Evolutionary conservation across 2,113 vertebrate species (phyloP), one percentile per base, ranked within the genome.

Genomic region (Candoia aspera): DNA sequence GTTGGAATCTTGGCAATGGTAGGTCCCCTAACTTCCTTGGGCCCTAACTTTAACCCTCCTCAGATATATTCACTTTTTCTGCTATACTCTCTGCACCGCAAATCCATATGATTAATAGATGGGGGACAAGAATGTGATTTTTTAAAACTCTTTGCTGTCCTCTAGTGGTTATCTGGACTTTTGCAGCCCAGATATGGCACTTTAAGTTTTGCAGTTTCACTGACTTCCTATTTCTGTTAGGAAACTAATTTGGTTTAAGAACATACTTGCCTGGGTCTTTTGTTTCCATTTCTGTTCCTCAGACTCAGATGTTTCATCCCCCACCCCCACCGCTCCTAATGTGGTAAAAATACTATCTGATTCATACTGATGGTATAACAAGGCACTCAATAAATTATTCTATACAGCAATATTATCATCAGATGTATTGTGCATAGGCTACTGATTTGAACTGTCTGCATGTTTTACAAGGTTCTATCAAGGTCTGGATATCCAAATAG

Each of bases 191-290:
- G 54, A 73, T 49, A 90, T 10, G 8, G 54, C 17, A 90, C 19
- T 79, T 37, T 79, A 37, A 37, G 17, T 79, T 79, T 79, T 79
- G 68, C n/a, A 19, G 68, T 79, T 79, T 79, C 37, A 79, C 6
- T 79, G 33, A 1, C 68, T 79, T 86, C 73, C 57, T 73, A 53
- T 89, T 85, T 85, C 68, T 73, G 58, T 79, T 92, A 87, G 84
- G 26, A 90, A 73, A 12, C 84, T 87, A 90, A 86, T 86, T 84
- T 37, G 10, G 62, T 90, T 93, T 87, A 59, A 87, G 42, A 90
- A 87, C 15, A 55, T 49, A 62, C 55, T 93, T 84, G 64, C 83
- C 46, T 60, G 85, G 23, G 68, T 29, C 21, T 87, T 87, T 90
- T 90, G 49, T n/a, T 53, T 93, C 55, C 21, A 87, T 83, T 33